Evolutionary conservation across 2,797 vertebrate genomes (phyloP).

Genomic region (Odontamblyopus rebecca): DNA sequence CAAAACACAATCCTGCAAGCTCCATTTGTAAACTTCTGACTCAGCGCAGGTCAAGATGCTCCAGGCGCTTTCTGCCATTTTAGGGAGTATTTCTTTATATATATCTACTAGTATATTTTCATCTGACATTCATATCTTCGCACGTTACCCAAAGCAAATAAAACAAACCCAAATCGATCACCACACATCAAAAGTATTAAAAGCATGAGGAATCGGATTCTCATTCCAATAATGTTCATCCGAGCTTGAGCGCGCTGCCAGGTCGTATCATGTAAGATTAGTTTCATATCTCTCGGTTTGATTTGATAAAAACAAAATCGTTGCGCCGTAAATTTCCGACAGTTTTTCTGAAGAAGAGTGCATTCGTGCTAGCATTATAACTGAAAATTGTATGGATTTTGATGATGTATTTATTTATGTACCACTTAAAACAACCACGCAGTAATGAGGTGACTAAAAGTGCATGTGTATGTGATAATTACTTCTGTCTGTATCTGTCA

Average conservation of each 20-base stretch:
- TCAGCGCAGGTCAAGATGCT: constrained; percentile 3
- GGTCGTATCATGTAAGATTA: constrained; percentile 4
- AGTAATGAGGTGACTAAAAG: background rate
- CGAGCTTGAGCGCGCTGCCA: constrained; percentile 10
- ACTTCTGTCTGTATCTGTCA: no score
- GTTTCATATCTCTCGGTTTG: constrained; percentile 8
- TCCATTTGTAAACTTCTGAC: background rate
- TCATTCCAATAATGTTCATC: constrained; percentile 30
- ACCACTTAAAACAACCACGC: background rate
- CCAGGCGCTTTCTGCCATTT: constrained; percentile 1
- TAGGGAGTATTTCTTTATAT: background rate
- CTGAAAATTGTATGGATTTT: background rate
- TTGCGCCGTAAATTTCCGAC: background rate
- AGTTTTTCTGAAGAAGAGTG: background rate
- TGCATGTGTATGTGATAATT: no score
- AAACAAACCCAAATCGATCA: constrained; percentile 8
- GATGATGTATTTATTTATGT: background rate
- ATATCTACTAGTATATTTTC: background rate
- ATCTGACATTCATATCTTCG: constrained; percentile 12
- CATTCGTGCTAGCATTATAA: no score
- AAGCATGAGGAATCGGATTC: constrained; percentile 27
- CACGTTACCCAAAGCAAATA: constrained; percentile 6
- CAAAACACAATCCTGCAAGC: background rate
- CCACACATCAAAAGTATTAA: constrained; percentile 23
- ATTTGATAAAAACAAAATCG: constrained; percentile 13